Conservation (phyloP, 2,888 invertebrate species). For the Hirtodrosophila cameraria region DNA sequence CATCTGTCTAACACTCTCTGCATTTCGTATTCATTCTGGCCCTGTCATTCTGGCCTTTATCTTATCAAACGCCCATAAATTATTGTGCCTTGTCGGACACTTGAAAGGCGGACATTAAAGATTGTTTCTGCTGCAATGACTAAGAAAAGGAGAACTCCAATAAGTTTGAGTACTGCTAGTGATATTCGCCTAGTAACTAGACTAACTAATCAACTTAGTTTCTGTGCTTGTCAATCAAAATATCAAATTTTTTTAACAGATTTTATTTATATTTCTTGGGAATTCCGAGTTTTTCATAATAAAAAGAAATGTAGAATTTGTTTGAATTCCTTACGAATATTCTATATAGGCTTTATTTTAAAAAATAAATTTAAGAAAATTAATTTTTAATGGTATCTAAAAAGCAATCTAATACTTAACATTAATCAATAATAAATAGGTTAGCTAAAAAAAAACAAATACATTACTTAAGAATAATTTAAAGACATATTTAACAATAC, state of each 20-base stretch:
- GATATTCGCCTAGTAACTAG: neutral
- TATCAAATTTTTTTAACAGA: neutral
- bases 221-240: slow-evolving; percentile 18
- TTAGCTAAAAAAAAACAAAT: too few species aligned
- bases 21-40: slow-evolving; percentile 3
- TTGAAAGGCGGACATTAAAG: slow-evolving; percentile 36
- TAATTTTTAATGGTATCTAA: too few species aligned
- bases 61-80: slow-evolving; percentile 47
- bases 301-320: too few species aligned
- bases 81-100: slow-evolving; percentile 35
- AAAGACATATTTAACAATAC: too few species aligned
- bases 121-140: slow-evolving; percentile 37
- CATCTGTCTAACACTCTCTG: slow-evolving; percentile 18
- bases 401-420: too few species aligned
- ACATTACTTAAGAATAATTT: too few species aligned
- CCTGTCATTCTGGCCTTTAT: slow-evolving; percentile 34
- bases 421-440: too few species aligned
- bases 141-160: slow-evolving; percentile 3
- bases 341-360: too few species aligned
- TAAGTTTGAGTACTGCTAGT: neutral
- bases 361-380: too few species aligned
- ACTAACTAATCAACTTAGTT: neutral
- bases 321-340: too few species aligned
- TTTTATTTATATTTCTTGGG: neutral
- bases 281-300: neutral